Evolutionary conservation across 1,140 invertebrate genomes (phyloP).

Genomic region (Atta texana): DNA sequence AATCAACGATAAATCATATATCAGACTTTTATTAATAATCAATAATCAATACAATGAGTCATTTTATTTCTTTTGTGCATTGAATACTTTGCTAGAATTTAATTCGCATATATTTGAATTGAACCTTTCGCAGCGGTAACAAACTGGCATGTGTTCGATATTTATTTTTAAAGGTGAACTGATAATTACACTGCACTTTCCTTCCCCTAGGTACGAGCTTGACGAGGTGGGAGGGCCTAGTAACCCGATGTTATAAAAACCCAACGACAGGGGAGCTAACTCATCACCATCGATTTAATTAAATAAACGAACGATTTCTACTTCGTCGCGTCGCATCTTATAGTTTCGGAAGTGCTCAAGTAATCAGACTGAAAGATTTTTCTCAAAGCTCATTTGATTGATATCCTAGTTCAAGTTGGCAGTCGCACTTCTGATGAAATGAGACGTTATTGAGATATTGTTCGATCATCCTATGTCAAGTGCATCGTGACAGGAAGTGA

Average conservation of each 20-base stretch:
- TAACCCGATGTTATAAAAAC: neutral
- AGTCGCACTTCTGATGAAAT: neutral
- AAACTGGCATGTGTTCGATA: neutral
- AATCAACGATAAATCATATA: neutral
- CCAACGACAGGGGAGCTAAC: neutral
- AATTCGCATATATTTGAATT: neutral
- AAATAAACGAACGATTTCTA: neutral
- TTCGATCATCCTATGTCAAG: neutral
- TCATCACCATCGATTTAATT: neutral
- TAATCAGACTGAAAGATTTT: neutral
- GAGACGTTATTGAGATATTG: neutral
- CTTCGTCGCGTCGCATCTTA: neutral
- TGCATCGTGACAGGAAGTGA: neutral
- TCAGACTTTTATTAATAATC: neutral
- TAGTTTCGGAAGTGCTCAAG: neutral
- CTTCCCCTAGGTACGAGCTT: neutral
- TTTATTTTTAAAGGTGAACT: conserved; percentile 1
- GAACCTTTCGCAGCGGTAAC: neutral
- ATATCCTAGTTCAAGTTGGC: neutral
- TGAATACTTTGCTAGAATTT: neutral
- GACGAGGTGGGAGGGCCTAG: neutral
- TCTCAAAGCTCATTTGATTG: neutral
- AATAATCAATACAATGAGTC: neutral
- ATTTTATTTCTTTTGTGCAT: neutral
- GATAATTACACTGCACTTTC: neutral